Base-by-base conservation (phyloP, 2,113 vertebrate genomes). In the Gobiocypris rarus region DNA sequence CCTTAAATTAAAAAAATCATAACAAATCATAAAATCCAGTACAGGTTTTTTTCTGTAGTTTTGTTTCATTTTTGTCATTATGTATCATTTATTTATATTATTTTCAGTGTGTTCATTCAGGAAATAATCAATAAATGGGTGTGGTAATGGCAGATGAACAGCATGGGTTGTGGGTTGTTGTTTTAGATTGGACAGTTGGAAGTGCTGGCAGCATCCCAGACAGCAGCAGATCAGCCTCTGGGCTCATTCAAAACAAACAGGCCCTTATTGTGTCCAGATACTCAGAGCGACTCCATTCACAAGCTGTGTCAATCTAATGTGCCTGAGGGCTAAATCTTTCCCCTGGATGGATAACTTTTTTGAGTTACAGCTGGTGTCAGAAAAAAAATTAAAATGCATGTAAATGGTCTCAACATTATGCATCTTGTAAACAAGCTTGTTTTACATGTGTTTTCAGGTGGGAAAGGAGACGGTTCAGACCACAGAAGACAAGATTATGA, bases 381-480 rank as follows among this genome's bases (percentile, higher is more conserved):
- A 28, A 74, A 74, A n/a, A 50, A 74, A 50, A 50, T 17, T 26
- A 26, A 48, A 28, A 75, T 52, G 45, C 26, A 75, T 75, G 52
- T 75, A 17, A 75, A 75, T 75, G 45, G 26, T 26, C 24, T 75
- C 75, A 43, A 45, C 34, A 54, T 14, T 77, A 24, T 38, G 26
- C 52, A 41, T 38, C 31, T 41, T 28, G 73, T 75, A 85, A 75
- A 67, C 54, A 28, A 28, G 7, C 34, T 54, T 54, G 58, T 87
- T 79, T 77, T 69, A 4, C 88, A 54, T 91, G 87, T 89, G 69
- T 89, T 56, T 90, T 10, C 91, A 99, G 98, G 98, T 99, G 93
- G 98, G 98, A 87, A 99, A 98, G 91, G 98, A 99, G 89, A 99
- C 98, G 0, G 98, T 99, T 84, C 97, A 98, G 92, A 99, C 98